Evolutionary conservation across 2,888 invertebrate species (phyloP), one percentile per base, ranked within the genome.

Genomic region (Drosophila formosana): DNA sequence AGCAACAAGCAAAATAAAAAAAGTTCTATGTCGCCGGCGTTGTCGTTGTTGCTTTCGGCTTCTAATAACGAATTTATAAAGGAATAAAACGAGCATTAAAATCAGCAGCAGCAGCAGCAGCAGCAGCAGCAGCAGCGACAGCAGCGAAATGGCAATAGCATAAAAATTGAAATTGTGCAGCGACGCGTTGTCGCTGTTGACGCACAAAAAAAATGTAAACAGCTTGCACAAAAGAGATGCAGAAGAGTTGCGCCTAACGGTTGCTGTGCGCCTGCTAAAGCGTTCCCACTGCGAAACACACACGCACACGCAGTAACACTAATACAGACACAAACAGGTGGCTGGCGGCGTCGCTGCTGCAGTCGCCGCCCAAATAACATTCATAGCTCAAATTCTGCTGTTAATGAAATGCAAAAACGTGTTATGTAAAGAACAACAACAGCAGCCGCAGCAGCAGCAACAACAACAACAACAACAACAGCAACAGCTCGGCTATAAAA

Each of bases 51-150:
- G 75, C 69, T 70, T 76, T 74, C 75, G 77, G 81, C 82, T 70
- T 79, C 85, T 78, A 83, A 83, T 81, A 76, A 68, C 63, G 70
- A 85, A 69, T 83, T 82, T 79, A 82, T 83, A 70, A 81, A 83
- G 78, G 83, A 85, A 84, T 84, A 83, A 83, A 84, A 80, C 72
- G 70, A 83, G 78, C 73, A 85, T 82, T 83, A 81, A 81, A 79
- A 69, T 65, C 58, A 65, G 41, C 72, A 66, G 63, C 57, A 61
- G 50, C 65, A 66, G 41, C 69, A 66, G 63, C 57, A 61, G 50
- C 65, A 66, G 41, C 69, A 58, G 28, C 61, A 47, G 41, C 69
- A 61, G 47, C 64, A 50, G 30, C 55, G 34, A 57, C 55, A 45
- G 47, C 74, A 63, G 30, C 45, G 25, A 46, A 52, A 64, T 41